Percentiles rank a stretch among this genome's conserved stretches.
Evolutionary conservation across 2,113 vertebrate species (phyloP).

Genomic region (Hypomesus transpacificus): DNA sequence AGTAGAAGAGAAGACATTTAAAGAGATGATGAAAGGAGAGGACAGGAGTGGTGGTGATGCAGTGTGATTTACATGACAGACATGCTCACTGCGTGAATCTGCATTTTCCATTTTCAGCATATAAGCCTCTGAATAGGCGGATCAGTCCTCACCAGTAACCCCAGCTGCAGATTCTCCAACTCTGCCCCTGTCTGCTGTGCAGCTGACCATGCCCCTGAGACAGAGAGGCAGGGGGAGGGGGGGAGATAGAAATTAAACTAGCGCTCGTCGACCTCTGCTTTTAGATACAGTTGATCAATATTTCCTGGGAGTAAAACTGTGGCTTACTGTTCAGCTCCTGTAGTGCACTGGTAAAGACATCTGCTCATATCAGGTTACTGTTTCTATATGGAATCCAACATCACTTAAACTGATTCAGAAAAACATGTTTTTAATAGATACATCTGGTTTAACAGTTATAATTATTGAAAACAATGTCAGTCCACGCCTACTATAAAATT

Average conservation of each 20-base stretch:
- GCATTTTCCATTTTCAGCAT: too few relatives aligned
- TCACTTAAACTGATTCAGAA: neutral
- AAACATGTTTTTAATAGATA: too few relatives aligned
- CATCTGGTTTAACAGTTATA: too few relatives aligned
- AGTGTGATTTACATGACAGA: too few relatives aligned
- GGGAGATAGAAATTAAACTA: constrained; percentile 15
- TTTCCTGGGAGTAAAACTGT: constrained; percentile 37
- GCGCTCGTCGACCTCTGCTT: constrained; percentile 37
- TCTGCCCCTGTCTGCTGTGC: neutral
- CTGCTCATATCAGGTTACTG: too few relatives aligned
- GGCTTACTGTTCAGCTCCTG: constrained; percentile 9
- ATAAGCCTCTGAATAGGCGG: too few relatives aligned
- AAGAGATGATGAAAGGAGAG: neutral
- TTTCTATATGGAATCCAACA: neutral
- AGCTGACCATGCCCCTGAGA: neutral
- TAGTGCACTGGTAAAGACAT: too few relatives aligned
- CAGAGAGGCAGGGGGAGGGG: neutral
- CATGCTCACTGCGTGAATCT: too few relatives aligned
- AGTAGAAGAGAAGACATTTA: neutral
- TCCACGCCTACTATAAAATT: too few relatives aligned
- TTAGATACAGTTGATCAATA: constrained; percentile 56
- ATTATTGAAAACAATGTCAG: too few relatives aligned
- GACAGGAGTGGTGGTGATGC: neutral
- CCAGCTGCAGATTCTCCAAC: neutral
- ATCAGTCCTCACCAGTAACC: too few relatives aligned